Conservation (phyloP, 2,797 vertebrate species). For the Sphenodon punctatus region DNA sequence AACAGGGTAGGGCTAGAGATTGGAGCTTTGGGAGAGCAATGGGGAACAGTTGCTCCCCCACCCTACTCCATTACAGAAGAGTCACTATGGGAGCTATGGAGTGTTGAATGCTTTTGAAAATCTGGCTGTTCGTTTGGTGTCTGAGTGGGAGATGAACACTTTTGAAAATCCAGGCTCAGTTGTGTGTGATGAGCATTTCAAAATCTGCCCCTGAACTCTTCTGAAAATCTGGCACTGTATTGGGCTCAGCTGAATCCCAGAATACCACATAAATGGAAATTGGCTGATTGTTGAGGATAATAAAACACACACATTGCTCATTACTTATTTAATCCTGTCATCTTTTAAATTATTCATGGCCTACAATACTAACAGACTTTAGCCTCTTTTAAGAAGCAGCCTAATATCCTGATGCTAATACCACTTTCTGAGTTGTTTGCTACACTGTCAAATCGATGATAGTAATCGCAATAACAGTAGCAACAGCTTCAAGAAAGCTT, state of each 20-base stretch:
- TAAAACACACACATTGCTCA: neutral
- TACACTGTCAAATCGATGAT: neutral
- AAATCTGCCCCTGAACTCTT: no score
- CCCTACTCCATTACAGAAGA: no score
- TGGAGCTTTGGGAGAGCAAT: no score
- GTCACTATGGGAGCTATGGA: neutral
- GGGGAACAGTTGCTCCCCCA: no score
- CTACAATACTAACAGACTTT: neutral
- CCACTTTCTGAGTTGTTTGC: neutral
- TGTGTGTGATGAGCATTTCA: neutral
- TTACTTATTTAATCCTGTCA: neutral
- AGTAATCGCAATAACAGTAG: neutral
- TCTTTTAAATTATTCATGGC: neutral
- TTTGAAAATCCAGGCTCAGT: neutral
- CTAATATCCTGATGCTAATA: neutral
- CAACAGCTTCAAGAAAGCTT: neutral
- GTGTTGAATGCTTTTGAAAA: neutral
- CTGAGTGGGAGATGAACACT: neutral
- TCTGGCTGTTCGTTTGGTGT: neutral
- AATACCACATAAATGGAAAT: slow-evolving; percentile 15
- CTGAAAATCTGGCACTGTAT: neutral
- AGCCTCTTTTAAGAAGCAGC: neutral
- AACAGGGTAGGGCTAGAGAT: no score
- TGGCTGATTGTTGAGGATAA: neutral
- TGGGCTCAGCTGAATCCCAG: no score